Evolutionary conservation across 2,888 invertebrate species (phyloP), one percentile per base, ranked within the genome.

Genomic region (Lamellibrachia satsuma): DNA sequence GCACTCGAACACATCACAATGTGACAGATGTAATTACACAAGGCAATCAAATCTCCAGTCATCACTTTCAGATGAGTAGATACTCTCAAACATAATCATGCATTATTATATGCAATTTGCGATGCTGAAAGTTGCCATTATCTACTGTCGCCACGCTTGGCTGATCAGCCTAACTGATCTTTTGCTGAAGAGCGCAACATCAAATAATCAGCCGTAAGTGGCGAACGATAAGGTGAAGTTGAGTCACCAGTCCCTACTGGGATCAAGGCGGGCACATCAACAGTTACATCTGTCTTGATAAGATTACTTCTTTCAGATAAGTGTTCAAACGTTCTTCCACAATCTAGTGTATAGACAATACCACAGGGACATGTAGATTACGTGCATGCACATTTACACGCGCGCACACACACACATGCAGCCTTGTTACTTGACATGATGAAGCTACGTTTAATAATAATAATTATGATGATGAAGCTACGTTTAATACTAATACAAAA

Each of bases 21-120:
- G 75, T 75, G 75, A 75, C 75, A 75, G 75, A 75, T n/a, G 75
- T 75, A 75, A 75, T 75, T 75, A 75, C 75, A 22, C 75, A 15
- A 22, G 75, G 75, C 75, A 22, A 75, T 75, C 0, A n/a, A 75
- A 75, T 75, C 75, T 75, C 22, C 75, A 75, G 75, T 75, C 75
- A 75, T 75, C 75, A 75, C 22, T 75, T 75, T 75, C 75, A 75
- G 75, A 75, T 75, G 75, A 75, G 75, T 75, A 75, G 75, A 75
- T 75, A 75, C 22, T 75, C 22, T 15, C 75, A 75, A 75, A 75
- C 75, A 75, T 75, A 75, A 75, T 75, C 75, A 22, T n/a, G 22
- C 75, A 75, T 75, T 75, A 75, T 75, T 75, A 75, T 75, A 75
- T 75, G 75, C 75, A 75, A 75, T 75, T 75, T 75, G 75, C n/a